Evolutionary conservation across 2,888 invertebrate species (phyloP), one percentile per base, ranked within the genome.

Genomic region (Amphipyra berbera): DNA sequence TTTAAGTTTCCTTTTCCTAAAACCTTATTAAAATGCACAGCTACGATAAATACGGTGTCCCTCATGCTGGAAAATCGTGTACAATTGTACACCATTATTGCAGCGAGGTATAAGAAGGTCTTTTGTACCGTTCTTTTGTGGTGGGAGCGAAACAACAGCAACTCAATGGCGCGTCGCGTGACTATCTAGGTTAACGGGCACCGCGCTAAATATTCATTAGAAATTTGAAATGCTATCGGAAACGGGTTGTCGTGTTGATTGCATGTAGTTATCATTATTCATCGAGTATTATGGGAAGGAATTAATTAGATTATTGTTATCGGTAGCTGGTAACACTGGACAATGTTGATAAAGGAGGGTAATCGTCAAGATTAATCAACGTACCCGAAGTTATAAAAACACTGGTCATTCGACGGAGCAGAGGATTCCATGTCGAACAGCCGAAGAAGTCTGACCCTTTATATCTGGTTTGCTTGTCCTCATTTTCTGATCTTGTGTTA

Each of bases 111-210:
- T 27, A 27, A 13, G 30, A 30, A 30, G 30, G 6, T 7, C 12
- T 35, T 33, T 8, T 42, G 35, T 10, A n/a, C 6, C 30, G 6
- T 14, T 15, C 27, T 62, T 52, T 40, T 15, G 13, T n/a, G 0
- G 13, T 15, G 0, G 21, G 3, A 14, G 44, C 10, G 27, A 40
- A 52, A 14, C n/a, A 13, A 52, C 46, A 38, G 21, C 52, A 27
- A 56, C 62, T 41, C 62, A 55, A 59, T 54, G 47, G 10, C 37
- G 10, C 37, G 15, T 66, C 63, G 63, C 74, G 69, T 71, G 69
- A 44, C 42, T 73, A 71, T 68, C 56, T 72, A 54, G 71, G 71
- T 73, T 68, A 72, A 73, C 56, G 48, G 27, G 15, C 6, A n/a
- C 33, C 44, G 15, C 42, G 47, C 59, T 72, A 57, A 73, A 73